These are phyloP conservation scores for Saccopteryx bilineata DNA, from an alignment of 2,113 vertebrate species.

Conservation along the genomic window DNA sequence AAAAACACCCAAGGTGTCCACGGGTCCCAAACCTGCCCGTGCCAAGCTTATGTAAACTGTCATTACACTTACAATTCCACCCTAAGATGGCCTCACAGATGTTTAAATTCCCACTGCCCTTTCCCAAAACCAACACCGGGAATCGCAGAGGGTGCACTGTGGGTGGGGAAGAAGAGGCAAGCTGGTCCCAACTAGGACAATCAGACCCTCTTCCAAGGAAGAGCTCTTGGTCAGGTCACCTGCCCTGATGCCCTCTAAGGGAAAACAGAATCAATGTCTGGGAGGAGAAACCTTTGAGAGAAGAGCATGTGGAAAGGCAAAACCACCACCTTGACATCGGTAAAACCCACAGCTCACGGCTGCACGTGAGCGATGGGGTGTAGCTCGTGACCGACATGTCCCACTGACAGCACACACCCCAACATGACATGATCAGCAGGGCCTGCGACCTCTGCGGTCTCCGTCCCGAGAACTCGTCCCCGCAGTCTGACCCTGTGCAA, in stretches of 20 bases:
- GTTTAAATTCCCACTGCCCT: neutral
- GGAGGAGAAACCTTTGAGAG: neutral
- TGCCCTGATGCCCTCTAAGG: too few relatives aligned
- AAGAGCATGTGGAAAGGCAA: too few relatives aligned
- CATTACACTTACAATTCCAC: neutral
- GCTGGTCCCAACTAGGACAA: neutral
- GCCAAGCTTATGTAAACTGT: neutral
- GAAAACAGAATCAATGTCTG: too few relatives aligned
- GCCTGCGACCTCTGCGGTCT: neutral
- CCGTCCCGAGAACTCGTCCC: fast-evolving
- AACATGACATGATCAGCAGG: fast-evolving
- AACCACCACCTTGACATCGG: too few relatives aligned
- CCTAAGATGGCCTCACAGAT: fast-evolving
- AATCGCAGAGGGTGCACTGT: fast-evolving
- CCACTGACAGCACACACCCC: fast-evolving
- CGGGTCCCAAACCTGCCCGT: neutral
- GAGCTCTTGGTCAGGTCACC: neutral
- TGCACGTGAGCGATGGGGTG: too few relatives aligned
- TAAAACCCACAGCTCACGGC: too few relatives aligned
- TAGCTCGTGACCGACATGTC: fast-evolving
- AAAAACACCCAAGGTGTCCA: neutral
- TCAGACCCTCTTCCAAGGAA: too few relatives aligned
- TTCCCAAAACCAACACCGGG: neutral
- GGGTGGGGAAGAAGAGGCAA: neutral
- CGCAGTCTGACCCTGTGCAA: neutral